Evolutionary conservation across 1,140 invertebrate genomes (phyloP).

Genomic region (Probaryconus sp.): DNA sequence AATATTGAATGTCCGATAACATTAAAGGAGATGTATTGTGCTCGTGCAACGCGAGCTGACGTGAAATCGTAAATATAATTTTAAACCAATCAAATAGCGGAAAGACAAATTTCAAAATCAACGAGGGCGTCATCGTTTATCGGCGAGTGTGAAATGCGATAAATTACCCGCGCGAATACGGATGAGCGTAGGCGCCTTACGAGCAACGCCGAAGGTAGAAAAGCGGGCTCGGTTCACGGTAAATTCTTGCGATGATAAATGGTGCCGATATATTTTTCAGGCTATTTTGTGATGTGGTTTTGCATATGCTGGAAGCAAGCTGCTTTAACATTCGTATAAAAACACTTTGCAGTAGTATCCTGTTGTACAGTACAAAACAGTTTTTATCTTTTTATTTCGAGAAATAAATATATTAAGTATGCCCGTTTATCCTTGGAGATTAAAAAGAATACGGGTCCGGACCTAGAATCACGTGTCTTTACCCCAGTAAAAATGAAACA

Average conservation of each 20-base stretch:
- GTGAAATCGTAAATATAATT: constrained; percentile 18
- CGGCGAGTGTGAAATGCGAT: constrained; percentile 35
- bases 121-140: constrained; percentile 40
- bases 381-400: constrained; percentile 1
- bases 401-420: too few species aligned
- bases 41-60: constrained; percentile 1
- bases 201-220: constrained; percentile 29
- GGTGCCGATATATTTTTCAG: constrained; percentile 38
- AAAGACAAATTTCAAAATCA: constrained; percentile 28
- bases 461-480: too few species aligned
- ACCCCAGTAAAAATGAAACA: too few species aligned
- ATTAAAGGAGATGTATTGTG: constrained; percentile 2
- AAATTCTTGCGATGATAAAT: constrained; percentile 48
- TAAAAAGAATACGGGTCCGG: too few species aligned
- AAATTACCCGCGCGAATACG: constrained; percentile 36
- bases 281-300: constrained; percentile 31
- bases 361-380: not conserved
- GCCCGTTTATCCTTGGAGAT: too few species aligned
- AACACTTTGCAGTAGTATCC: constrained; percentile 4
- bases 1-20: not conserved
- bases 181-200: constrained; percentile 16
- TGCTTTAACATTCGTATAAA: constrained; percentile 10
- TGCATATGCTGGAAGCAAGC: constrained; percentile 25
- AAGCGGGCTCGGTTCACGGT: constrained; percentile 20
- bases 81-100: constrained; percentile 30